A percentile compares a stretch with the other conserved stretches of the same genome.
Conservation (phyloP, 1,140 invertebrate genomes). For the Riptortus pedestris region DNA sequence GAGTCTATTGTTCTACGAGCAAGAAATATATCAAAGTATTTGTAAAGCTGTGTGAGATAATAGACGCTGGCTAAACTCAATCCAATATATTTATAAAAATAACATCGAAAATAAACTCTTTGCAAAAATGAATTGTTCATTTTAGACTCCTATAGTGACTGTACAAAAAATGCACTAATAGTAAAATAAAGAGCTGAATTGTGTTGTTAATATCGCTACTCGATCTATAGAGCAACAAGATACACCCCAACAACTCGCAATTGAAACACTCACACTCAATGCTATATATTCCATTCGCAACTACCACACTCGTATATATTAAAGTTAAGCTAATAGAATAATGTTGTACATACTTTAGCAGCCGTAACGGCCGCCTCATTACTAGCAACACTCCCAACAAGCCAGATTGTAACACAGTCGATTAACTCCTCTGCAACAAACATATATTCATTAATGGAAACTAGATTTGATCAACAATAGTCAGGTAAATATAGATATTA, state of each 20-base stretch:
- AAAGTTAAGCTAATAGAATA: neutral
- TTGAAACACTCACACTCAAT: neutral
- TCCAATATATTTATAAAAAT: too few species aligned
- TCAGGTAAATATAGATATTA: neutral
- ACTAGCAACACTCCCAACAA: conserved; percentile 18
- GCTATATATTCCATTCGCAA: neutral
- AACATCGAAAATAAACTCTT: too few species aligned
- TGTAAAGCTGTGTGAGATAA: too few species aligned
- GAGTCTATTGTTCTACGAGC: too few species aligned
- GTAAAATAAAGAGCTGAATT: neutral
- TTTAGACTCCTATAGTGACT: too few species aligned
- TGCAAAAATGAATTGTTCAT: too few species aligned
- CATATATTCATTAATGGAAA: neutral
- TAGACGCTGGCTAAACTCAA: too few species aligned
- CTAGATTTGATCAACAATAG: neutral
- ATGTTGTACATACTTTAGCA: conserved; percentile 18
- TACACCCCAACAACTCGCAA: neutral
- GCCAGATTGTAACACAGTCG: conserved; percentile 20
- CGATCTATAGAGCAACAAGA: neutral
- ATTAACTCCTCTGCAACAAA: conserved; percentile 15
- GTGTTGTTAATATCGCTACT: neutral
- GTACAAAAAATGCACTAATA: neutral
- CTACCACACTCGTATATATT: neutral
- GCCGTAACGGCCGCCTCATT: conserved; percentile 25
- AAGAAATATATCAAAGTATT: too few species aligned